phyloP scores from a whole-genome alignment of 2,888 invertebrate genomes.

The Acrocyrtus sp. region DNA sequence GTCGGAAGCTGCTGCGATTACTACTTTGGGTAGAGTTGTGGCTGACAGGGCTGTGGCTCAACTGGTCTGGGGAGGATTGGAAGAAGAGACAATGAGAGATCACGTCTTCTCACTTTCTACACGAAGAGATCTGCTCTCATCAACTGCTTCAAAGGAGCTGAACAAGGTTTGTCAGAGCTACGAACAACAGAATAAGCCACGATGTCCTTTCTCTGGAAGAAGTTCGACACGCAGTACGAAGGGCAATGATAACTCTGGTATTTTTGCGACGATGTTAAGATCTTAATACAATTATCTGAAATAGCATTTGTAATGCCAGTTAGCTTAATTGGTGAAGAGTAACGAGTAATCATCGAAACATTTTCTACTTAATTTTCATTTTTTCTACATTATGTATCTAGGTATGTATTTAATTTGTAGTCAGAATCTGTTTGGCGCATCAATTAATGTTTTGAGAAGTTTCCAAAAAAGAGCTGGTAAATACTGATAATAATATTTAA shows the following conservation, averaged over 20 bases:
- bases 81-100: slow-evolving; percentile 19
- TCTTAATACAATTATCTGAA: slow-evolving; percentile 73
- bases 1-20: slow-evolving; percentile 27
- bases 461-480: no score
- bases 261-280: not conserved
- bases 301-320: no score
- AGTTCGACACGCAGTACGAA: not conserved
- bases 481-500: no score
- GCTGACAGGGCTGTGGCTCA: slow-evolving; percentile 39
- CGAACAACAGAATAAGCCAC: not conserved
- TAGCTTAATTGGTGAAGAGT: no score
- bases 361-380: no score
- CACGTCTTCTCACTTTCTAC: slow-evolving; percentile 33
- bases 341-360: no score
- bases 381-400: no score
- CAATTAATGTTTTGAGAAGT: no score
- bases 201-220: slow-evolving; percentile 12
- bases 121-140: slow-evolving; percentile 28
- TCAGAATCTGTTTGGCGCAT: no score
- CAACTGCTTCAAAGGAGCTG: slow-evolving; percentile 12
- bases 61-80: slow-evolving; percentile 23
- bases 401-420: no score
- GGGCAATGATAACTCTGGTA: not conserved
- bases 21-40: slow-evolving; percentile 39
- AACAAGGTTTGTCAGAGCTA: slow-evolving; percentile 14